Conservation (phyloP, 53 echinoderm and acorn worm genomes). For the Hippasteria phrygiana region DNA sequence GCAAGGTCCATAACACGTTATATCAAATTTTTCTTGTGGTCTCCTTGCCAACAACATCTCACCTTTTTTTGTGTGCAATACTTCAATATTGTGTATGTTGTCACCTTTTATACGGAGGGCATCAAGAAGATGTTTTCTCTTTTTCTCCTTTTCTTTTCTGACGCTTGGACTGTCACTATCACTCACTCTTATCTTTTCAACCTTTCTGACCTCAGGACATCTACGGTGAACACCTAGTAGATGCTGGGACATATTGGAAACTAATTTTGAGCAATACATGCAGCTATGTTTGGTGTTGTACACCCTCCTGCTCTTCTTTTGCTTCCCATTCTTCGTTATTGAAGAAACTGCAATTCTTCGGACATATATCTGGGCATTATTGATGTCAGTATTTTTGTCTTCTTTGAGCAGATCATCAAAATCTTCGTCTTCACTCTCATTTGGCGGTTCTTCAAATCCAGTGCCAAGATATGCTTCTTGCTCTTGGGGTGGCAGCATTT, state of each 20-base stretch:
- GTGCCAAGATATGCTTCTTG: too few relatives aligned
- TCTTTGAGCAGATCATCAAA: too few relatives aligned
- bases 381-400: too few relatives aligned
- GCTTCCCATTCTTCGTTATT: constrained; percentile 42
- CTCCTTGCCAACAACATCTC: constrained; percentile 48
- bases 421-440: too few relatives aligned
- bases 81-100: constrained; percentile 62
- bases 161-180: background rate
- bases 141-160: constrained; percentile 13
- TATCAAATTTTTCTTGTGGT: background rate
- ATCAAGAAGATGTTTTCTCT: constrained; percentile 33
- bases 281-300: constrained; percentile 67
- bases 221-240: background rate
- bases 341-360: constrained; percentile 42
- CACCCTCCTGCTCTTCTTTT: constrained; percentile 60
- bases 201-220: constrained; percentile 15
- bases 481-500: too few relatives aligned
- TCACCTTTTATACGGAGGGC: constrained; percentile 58
- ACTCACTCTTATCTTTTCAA: background rate
- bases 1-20: constrained; percentile 67
- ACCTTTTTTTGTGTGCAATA: constrained; percentile 62
- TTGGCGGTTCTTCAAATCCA: too few relatives aligned
- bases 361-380: too few relatives aligned
- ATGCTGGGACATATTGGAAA: constrained; percentile 18
- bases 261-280: constrained; percentile 45